A percentile compares a stretch with the other conserved stretches of the same genome.
Conservation (phyloP, 2,888 invertebrate species). For the Blastobasis adustella region DNA sequence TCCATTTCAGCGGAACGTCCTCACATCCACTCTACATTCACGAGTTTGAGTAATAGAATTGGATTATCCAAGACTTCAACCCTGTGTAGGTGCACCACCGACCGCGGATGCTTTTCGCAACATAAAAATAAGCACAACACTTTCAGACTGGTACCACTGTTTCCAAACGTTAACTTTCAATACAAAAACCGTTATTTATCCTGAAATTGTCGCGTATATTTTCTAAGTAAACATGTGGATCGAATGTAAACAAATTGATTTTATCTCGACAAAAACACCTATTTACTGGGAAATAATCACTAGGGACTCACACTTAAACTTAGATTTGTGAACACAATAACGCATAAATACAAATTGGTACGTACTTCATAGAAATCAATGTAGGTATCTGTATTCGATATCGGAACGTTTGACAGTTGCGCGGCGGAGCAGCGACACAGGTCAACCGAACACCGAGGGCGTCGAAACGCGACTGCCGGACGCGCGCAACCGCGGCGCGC, state of each 20-base stretch:
- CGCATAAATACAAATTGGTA: constrained; percentile 20
- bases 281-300: no score
- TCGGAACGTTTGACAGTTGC: constrained; percentile 57
- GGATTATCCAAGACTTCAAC: no score
- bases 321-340: no score
- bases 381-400: constrained; percentile 27
- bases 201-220: no score
- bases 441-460: constrained; percentile 37
- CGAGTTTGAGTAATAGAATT: not conserved
- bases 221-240: constrained; percentile 43
- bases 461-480: constrained; percentile 59
- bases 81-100: no score
- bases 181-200: no score
- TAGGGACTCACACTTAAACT: no score
- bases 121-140: no score
- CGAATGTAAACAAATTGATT: constrained; percentile 52
- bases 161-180: no score
- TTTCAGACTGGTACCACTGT: no score
- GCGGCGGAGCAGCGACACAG: constrained; percentile 32
- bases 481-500: constrained; percentile 46
- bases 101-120: no score
- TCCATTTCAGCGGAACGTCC: constrained; percentile 16
- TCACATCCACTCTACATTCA: constrained; percentile 8
- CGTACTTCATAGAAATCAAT: constrained; percentile 47
- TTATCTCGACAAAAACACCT: no score